Conservation (phyloP, 2,113 vertebrate species). For the Syngnathus typhle region DNA sequence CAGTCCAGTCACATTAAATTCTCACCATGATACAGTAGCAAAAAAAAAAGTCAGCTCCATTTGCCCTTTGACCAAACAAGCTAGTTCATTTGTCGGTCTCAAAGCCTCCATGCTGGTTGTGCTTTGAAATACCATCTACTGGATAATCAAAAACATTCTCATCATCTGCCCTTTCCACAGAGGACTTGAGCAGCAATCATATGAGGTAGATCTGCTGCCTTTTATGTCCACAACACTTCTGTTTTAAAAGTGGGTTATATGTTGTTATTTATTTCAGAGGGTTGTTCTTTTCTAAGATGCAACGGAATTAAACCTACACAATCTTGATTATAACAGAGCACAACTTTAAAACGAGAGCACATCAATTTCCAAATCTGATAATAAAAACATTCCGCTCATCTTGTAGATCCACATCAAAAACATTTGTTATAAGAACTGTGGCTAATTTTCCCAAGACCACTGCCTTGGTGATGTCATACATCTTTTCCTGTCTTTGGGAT, state of each 20-base stretch:
- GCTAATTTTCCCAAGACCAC: constrained; percentile 52
- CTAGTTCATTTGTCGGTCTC: constrained; percentile 37
- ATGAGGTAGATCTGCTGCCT: constrained; percentile 31
- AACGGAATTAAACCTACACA: background rate
- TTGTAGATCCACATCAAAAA: constrained; percentile 14
- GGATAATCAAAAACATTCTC: constrained; percentile 60
- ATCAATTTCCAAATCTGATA: background rate
- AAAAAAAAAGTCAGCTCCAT: constrained; percentile 38
- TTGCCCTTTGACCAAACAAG: constrained; percentile 53
- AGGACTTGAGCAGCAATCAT: constrained; percentile 50
- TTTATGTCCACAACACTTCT: constrained; percentile 40
- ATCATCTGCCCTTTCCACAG: constrained; percentile 39
- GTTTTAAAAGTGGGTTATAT: background rate
- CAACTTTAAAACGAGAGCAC: background rate
- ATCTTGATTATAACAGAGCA: background rate
- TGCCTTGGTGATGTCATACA: constrained; percentile 50
- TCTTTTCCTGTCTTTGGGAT: constrained; percentile 38
- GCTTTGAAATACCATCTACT: constrained; percentile 60
- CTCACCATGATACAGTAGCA: constrained; percentile 41
- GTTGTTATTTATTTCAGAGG: background rate
- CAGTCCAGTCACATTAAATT: constrained; percentile 56
- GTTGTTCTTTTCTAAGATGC: background rate
- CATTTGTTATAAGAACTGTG: constrained; percentile 48
- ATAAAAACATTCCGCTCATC: background rate
- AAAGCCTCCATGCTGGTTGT: constrained; percentile 37